Conservation (phyloP, 2,888 invertebrate species). For the Belgica antarctica region DNA sequence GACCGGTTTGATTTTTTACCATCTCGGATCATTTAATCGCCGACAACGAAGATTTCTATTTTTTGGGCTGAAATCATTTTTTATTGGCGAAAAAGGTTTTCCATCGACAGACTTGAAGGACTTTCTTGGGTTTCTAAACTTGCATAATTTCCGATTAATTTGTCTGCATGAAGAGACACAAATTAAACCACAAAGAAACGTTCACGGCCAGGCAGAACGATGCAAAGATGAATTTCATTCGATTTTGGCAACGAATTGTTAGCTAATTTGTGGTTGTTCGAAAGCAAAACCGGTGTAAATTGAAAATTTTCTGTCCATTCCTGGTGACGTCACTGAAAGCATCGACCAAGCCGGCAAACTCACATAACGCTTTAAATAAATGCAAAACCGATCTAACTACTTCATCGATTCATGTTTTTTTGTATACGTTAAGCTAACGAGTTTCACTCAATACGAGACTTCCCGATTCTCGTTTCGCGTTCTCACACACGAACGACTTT, state of each 20-base stretch:
- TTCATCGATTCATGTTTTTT: too few relatives aligned
- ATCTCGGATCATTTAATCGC: neutral
- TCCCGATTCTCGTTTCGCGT: neutral
- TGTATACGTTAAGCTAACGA: too few relatives aligned
- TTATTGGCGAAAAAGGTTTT: neutral
- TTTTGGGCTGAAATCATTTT: neutral
- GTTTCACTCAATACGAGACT: too few relatives aligned
- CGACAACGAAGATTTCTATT: conserved; percentile 5
- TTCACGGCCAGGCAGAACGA: neutral
- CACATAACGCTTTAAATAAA: neutral
- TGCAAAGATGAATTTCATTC: too few relatives aligned
- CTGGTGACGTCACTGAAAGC: neutral
- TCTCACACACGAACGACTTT: neutral
- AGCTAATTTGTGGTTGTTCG: too few relatives aligned
- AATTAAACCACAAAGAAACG: neutral
- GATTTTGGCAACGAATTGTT: too few relatives aligned
- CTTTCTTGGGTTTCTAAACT: neutral
- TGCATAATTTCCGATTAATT: neutral
- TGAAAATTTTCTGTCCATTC: too few relatives aligned
- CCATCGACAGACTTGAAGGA: neutral
- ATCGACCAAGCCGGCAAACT: neutral
- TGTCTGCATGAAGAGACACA: neutral
- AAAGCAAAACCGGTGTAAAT: too few relatives aligned
- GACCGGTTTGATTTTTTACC: conserved; percentile 16
- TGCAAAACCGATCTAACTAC: neutral